These are phyloP conservation scores for Artemia sp. DNA, from an alignment of 2,888 invertebrate genomes.

Conservation along the genomic window DNA sequence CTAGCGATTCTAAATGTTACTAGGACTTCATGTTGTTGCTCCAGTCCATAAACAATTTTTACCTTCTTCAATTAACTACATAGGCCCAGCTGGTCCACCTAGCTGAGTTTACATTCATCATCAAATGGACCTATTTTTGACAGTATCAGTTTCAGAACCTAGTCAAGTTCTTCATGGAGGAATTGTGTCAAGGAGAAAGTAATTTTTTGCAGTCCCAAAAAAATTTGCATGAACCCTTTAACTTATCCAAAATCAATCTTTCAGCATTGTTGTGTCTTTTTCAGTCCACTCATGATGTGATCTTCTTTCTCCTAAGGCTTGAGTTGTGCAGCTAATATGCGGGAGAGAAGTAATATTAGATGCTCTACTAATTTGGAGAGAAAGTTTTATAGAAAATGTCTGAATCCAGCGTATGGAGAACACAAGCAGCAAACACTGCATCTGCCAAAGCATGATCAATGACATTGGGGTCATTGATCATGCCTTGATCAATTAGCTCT, in stretches of 20 bases:
- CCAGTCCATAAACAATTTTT: too few species aligned
- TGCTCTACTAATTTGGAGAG: not conserved
- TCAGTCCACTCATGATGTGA: not conserved
- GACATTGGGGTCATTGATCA: not conserved
- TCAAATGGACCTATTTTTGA: too few species aligned
- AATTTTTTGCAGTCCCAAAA: not conserved
- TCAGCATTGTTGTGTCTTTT: not conserved
- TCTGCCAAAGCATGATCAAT: not conserved
- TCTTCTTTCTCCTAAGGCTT: not conserved
- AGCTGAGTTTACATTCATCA: too few species aligned
- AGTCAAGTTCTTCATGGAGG: too few species aligned
- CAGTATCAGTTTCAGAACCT: too few species aligned
- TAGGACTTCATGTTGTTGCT: too few species aligned
- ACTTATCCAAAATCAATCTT: not conserved
- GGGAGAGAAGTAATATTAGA: not conserved
- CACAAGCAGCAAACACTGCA: not conserved
- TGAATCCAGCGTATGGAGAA: not conserved
- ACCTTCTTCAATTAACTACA: too few species aligned
- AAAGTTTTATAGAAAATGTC: not conserved
- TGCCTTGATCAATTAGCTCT: too few species aligned
- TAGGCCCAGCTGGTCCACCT: too few species aligned
- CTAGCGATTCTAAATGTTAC: too few species aligned
- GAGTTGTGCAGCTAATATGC: conserved; percentile 1
- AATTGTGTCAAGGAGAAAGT: not conserved
- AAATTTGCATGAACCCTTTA: not conserved